Evolutionary conservation across 2,113 vertebrate species (phyloP), one percentile per base, ranked within the genome.

Genomic region (Oncorhynchus tshawytscha): DNA sequence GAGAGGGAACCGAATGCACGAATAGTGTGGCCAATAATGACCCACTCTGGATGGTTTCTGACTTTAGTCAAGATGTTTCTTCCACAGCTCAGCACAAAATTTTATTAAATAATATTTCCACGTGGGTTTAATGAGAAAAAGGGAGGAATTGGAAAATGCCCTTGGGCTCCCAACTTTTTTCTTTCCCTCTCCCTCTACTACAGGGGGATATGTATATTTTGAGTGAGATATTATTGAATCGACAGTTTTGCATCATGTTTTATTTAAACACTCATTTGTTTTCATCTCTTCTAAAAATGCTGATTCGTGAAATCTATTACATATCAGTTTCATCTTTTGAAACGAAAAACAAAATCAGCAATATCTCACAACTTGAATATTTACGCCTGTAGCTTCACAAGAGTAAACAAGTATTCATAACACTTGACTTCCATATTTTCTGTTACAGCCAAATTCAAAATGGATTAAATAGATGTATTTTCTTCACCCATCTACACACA

Each of bases 191-290:
- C 59, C 13, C 72, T 39, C 51, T 18, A 68, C 62, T 72, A 66
- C 31, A 77, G 18, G 74, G 18, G n/a, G 81, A 29, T 81, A 81
- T 75, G 74, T 84, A 83, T 72, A 82, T 79, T 78, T 82, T 16
- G 75, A 72, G 45, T 57, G 22, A 49, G 67, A 75, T 84, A 86
- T 91, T 82, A 86, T 91, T 82, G 71, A 87, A 82, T n/a, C n/a
- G 20, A 60, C 57, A 60, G 59, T 60, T 5, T 60, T 5, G 59
- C 4, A 15, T 60, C 20, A 60, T 11, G 27, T 72, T 73, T 77
- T 60, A n/a, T 80, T 9, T 49, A 71, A 20, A 22, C 59, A 31
- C 62, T 25, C 18, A 51, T 15, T 51, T 51, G 49, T 16, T 15
- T 51, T 51, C 3, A 15, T 16, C 15, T 16, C 15, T 16, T 13